Percentiles rank a stretch among this genome's conserved stretches.
Conservation (phyloP, 2,113 vertebrate genomes). For the Zosterops borbonicus region DNA sequence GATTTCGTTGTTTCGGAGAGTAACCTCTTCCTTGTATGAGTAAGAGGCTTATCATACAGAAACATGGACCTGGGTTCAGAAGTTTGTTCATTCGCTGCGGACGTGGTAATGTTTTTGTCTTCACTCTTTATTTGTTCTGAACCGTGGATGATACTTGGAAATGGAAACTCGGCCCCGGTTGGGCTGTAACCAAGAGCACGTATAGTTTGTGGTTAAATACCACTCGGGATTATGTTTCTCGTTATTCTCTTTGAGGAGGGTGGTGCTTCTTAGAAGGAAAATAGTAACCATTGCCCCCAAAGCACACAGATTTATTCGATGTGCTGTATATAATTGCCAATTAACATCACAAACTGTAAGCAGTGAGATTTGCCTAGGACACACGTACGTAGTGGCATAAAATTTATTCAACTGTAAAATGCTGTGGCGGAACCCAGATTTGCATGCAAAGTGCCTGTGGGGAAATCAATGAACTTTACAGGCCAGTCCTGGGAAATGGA, state of each 20-base stretch:
- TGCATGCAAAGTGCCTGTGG: neutral
- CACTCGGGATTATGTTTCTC: neutral
- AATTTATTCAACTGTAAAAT: neutral
- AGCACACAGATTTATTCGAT: neutral
- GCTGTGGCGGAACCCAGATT: neutral
- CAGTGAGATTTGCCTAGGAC: neutral
- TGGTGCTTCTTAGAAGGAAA: neutral
- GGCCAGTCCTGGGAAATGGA: accelerated
- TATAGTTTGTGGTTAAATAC: neutral
- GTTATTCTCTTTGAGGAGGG: neutral
- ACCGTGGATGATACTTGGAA: neutral
- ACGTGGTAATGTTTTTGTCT: neutral
- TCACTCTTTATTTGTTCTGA: neutral
- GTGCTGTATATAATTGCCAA: neutral
- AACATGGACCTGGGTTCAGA: neutral
- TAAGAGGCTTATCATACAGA: constrained; percentile 5
- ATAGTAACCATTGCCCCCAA: neutral
- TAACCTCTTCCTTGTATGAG: constrained; percentile 9
- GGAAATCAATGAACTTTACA: neutral
- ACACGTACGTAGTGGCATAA: accelerated
- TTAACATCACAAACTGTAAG: neutral
- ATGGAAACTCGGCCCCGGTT: neutral
- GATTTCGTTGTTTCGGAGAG: neutral
- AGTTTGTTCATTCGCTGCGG: neutral
- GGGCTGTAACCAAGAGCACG: neutral